These are phyloP conservation scores for Ophion slaviceki DNA, from an alignment of 2,888 invertebrate genomes.

Conservation along the genomic window DNA sequence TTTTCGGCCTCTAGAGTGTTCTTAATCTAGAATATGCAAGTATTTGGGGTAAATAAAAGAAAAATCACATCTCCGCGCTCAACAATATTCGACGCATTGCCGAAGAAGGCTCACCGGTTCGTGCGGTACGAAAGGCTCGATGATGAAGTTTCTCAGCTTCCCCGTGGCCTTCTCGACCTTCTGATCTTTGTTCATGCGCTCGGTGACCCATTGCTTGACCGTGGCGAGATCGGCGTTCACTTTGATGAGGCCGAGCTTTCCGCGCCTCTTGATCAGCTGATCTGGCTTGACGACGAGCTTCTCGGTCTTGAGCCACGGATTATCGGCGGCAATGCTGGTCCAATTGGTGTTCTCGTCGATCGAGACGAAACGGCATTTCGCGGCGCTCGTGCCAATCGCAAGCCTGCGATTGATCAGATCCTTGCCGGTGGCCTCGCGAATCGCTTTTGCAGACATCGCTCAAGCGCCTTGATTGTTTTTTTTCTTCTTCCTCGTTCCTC, in stretches of 20 bases:
- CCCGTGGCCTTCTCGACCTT: constrained; percentile 95
- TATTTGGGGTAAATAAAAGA: too few relatives aligned
- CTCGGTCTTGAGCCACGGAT: constrained; percentile 94
- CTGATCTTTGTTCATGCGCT: constrained; percentile 93
- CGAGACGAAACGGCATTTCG: constrained; percentile 92
- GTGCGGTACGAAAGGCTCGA: constrained; percentile 98
- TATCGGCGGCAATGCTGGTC: constrained; percentile 89
- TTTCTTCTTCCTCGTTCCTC: constrained; percentile 3
- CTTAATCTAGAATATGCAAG: too few relatives aligned
- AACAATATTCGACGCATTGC: too few relatives aligned
- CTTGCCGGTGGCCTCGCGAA: constrained; percentile 97
- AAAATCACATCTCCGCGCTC: too few relatives aligned
- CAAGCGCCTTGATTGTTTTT: constrained; percentile 8
- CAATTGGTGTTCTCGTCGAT: constrained; percentile 92
- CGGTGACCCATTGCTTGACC: constrained; percentile 94
- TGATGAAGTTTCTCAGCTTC: constrained; percentile 95
- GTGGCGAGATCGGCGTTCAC: constrained; percentile 93
- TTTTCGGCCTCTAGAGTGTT: too few relatives aligned
- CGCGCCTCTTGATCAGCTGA: constrained; percentile 98
- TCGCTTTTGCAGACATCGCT: constrained; percentile 97
- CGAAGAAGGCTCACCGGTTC: constrained; percentile 87
- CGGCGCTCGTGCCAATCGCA: constrained; percentile 87
- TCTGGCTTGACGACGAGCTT: constrained; percentile 99
- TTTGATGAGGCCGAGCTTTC: constrained; percentile 98
- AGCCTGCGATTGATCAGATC: constrained; percentile 94